phyloP scores from a whole-genome alignment of 2,888 invertebrate genomes.

The Clitarchus hookeri region DNA sequence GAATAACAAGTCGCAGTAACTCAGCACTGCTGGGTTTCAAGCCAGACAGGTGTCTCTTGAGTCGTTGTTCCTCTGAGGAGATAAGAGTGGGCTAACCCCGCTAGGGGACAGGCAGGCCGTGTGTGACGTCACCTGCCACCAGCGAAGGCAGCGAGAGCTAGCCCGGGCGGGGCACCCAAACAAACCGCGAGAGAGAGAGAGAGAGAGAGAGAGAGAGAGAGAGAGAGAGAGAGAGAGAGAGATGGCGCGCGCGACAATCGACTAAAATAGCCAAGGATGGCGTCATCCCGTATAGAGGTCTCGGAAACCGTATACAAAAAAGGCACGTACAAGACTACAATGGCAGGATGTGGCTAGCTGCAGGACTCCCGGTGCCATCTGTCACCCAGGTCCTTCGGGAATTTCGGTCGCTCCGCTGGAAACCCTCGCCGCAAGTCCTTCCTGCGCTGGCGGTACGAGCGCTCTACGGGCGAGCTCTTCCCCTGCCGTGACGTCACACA shows the following conservation, averaged over 20 bases:
- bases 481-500: too few species aligned
- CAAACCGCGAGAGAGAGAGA: background rate
- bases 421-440: background rate
- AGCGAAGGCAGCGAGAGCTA: background rate
- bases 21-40: too few species aligned
- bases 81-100: background rate
- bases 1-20: too few species aligned
- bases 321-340: background rate
- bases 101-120: too few species aligned
- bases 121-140: background rate
- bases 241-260: background rate
- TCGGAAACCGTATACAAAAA: background rate
- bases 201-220: background rate
- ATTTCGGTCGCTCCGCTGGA: background rate
- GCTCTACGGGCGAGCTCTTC: too few species aligned
- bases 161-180: background rate
- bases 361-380: background rate
- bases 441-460: background rate
- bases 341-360: background rate
- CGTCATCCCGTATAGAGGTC: background rate
- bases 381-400: background rate
- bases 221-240: conserved; percentile 23
- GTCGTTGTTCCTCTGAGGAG: background rate
- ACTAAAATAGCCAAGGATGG: background rate
- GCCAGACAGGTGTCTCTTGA: background rate